Conservation (phyloP, 2,113 vertebrate species). For the Poeciliopsis turrubarensis region DNA sequence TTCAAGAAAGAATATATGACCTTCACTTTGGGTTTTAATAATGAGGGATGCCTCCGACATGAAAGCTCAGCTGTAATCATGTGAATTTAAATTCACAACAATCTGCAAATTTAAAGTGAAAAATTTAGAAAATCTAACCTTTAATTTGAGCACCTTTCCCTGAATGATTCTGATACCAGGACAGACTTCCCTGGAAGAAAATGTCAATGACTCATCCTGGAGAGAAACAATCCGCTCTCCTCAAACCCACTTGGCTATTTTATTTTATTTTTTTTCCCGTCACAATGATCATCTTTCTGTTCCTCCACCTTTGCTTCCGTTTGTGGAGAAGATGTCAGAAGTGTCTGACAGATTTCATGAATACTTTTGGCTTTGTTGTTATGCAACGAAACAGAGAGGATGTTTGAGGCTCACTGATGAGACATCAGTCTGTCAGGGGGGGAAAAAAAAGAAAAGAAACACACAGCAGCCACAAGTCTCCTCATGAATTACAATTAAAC, state of each 20-base stretch:
- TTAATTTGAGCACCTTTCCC: background rate
- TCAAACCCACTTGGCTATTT: conserved; percentile 12
- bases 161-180: conserved; percentile 13
- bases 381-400: background rate
- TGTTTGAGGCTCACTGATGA: conserved; percentile 17
- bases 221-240: conserved; percentile 29
- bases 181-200: conserved; percentile 17
- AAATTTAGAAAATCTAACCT: too few relatives aligned
- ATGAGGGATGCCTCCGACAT: too few relatives aligned
- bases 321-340: conserved; percentile 34
- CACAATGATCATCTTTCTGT: conserved; percentile 15
- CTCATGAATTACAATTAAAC: background rate
- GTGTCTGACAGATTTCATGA: conserved; percentile 33
- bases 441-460: background rate
- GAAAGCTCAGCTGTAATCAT: too few relatives aligned
- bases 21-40: too few relatives aligned
- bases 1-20: too few relatives aligned
- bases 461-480: background rate
- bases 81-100: too few relatives aligned
- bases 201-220: conserved; percentile 28
- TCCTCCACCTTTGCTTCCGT: conserved; percentile 29
- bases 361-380: conserved; percentile 27
- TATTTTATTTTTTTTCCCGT: background rate
- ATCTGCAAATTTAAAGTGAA: too few relatives aligned
- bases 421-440: background rate